These are phyloP conservation scores for Pinctada fucata DNA, from an alignment of 2,888 invertebrate species.

Conservation along the genomic window DNA sequence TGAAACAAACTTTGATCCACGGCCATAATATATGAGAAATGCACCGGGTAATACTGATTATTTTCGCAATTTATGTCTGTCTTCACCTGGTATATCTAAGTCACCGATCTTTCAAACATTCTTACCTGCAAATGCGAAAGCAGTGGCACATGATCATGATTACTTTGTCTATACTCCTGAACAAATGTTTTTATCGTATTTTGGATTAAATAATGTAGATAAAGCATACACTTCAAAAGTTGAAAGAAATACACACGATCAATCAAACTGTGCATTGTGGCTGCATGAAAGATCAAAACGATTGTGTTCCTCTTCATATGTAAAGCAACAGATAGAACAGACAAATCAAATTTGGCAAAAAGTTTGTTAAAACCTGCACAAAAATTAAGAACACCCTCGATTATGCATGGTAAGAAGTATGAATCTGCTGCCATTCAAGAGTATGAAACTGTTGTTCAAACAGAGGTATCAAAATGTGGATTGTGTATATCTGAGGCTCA, in stretches of 20 bases:
- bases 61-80: slow-evolving; percentile 39
- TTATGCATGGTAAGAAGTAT: slow-evolving; percentile 39
- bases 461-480: slow-evolving; percentile 27
- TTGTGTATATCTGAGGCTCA: slow-evolving; percentile 22
- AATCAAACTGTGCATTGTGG: slow-evolving; percentile 35
- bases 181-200: too few species aligned
- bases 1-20: slow-evolving; percentile 42
- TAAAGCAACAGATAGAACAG: slow-evolving; percentile 29
- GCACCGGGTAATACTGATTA: slow-evolving; percentile 18
- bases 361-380: slow-evolving; percentile 12
- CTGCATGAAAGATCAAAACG: slow-evolving; percentile 35
- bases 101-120: slow-evolving; percentile 46
- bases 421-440: slow-evolving; percentile 34
- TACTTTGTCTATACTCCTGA: slow-evolving; percentile 25
- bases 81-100: slow-evolving; percentile 33
- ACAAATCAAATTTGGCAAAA: slow-evolving; percentile 29
- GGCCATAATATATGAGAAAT: slow-evolving; percentile 35
- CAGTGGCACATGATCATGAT: slow-evolving; percentile 43
- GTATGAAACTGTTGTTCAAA: background rate
- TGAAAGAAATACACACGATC: slow-evolving; percentile 31
- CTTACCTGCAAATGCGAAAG: slow-evolving; percentile 43
- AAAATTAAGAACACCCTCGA: slow-evolving; percentile 22
- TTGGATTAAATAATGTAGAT: slow-evolving; percentile 8
- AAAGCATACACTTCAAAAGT: slow-evolving; percentile 31
- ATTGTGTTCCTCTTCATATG: slow-evolving; percentile 40